phyloP scores from a whole-genome alignment of 2,113 vertebrate species.

The Telmatochromis sp. region DNA sequence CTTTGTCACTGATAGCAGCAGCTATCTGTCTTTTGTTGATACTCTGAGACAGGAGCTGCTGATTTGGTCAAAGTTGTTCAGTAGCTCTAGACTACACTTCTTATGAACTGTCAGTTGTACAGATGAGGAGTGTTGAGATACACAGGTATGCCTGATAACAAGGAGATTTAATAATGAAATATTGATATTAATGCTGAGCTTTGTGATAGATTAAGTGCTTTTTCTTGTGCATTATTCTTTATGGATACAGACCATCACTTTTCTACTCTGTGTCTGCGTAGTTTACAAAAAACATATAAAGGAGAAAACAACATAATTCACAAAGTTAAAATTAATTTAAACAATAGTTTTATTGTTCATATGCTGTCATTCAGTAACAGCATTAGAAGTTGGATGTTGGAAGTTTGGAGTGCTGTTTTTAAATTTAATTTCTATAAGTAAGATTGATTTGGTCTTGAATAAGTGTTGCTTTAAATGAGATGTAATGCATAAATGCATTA shows the following conservation, averaged over 20 bases:
- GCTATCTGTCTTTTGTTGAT: slow-evolving; percentile 19
- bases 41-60: not conserved
- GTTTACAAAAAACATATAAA: not conserved
- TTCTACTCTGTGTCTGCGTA: not conserved
- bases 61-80: slow-evolving; percentile 8
- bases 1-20: slow-evolving; percentile 44
- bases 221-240: not conserved
- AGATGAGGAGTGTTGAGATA: not conserved
- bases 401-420: not conserved
- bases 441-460: not conserved
- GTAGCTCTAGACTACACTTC: not conserved
- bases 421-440: not conserved
- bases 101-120: not conserved
- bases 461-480: not conserved
- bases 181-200: not conserved
- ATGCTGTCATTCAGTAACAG: not conserved
- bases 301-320: not conserved
- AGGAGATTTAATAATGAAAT: not conserved
- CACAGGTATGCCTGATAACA: not conserved
- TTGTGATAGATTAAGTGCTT: not conserved
- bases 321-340: not conserved
- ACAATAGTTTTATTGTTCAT: rapidly evolving
- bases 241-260: rapidly evolving
- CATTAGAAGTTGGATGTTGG: not conserved
- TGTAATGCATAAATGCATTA: not conserved